phyloP scores from a whole-genome alignment of 2,888 invertebrate species.

The Drosophila peninsularis region DNA sequence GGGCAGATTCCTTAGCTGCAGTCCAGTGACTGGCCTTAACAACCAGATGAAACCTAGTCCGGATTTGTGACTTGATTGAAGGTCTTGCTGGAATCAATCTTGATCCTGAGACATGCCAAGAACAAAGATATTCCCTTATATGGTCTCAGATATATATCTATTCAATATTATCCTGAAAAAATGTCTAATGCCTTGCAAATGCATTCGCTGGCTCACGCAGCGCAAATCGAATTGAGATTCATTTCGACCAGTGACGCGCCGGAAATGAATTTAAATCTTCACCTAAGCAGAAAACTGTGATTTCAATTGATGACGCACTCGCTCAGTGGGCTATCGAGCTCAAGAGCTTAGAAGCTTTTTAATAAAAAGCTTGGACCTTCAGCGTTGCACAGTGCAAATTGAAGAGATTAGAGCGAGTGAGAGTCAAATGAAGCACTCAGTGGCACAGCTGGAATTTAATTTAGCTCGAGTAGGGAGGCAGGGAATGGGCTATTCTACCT shows the following conservation, averaged over 20 bases:
- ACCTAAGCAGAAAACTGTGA: neutral
- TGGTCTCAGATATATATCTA: neutral
- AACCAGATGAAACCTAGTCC: neutral
- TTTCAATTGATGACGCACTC: neutral
- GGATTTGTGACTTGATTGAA: neutral
- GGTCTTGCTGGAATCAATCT: neutral
- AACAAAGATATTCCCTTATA: too few species aligned
- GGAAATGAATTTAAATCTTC: constrained; percentile 6
- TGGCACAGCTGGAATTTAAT: constrained; percentile 9
- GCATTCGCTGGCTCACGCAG: neutral
- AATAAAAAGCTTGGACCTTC: neutral
- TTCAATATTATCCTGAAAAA: neutral
- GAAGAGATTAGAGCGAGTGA: neutral
- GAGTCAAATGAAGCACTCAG: constrained; percentile 2
- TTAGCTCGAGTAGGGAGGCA: neutral
- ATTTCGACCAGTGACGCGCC: neutral
- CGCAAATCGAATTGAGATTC: neutral
- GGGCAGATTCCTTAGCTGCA: neutral
- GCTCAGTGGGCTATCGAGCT: neutral
- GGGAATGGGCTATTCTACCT: neutral
- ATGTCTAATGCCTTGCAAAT: neutral
- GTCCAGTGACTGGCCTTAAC: neutral
- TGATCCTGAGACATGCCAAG: neutral
- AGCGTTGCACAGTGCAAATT: neutral
- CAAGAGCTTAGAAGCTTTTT: constrained; percentile 1